Base-by-base conservation (phyloP, 2,113 vertebrate genomes). In the Archilochus colubris region DNA sequence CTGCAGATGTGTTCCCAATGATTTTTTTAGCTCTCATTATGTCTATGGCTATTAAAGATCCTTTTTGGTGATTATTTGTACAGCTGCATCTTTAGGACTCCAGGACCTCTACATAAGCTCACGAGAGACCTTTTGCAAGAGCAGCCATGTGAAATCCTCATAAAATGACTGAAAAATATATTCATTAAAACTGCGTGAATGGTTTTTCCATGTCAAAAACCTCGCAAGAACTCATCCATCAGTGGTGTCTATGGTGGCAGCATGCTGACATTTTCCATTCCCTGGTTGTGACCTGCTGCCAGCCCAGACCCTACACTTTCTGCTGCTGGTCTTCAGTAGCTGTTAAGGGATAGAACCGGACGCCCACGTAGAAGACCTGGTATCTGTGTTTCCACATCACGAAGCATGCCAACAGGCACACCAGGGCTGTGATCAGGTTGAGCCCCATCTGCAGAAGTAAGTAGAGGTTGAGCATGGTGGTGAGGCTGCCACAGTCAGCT, bases 371-470 rank as follows among this genome's bases (percentile, higher is more conserved):
- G 93, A 99, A 99, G 80, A 99, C 98, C 97, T 99, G 99, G 94
- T 99, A 99, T 31, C 99, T 98, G 92, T 99, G 98, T 90, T 99
- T 99, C 99, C 99, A 99, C 98, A 99, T 98, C 95, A 99, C 94
- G 20, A 99, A 99, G 94, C 98, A 98, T 1, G 97, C 98, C 2
- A 89, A 16, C 36, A 98, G 97, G 40, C 99, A 99, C 93, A 99
- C 97, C 3, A 99, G 78, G 4, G 98, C 98, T 13, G 99, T 97
- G 21, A 91, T 78, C 96, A 99, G 89, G 94, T 99, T 99, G 57
- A 99, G 98, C 46, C 98, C 83, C 86, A 99, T 98, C 98, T 99
- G 99, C 91, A 99, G 94, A 6, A 99, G 97, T 64, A 99, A 97
- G 97, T 98, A 99, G n/a, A 99, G 80, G 18, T 95, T 86, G 73